Evolutionary conservation across 2,113 vertebrate species (phyloP).

Genomic region (Nothoprocta pentlandii): DNA sequence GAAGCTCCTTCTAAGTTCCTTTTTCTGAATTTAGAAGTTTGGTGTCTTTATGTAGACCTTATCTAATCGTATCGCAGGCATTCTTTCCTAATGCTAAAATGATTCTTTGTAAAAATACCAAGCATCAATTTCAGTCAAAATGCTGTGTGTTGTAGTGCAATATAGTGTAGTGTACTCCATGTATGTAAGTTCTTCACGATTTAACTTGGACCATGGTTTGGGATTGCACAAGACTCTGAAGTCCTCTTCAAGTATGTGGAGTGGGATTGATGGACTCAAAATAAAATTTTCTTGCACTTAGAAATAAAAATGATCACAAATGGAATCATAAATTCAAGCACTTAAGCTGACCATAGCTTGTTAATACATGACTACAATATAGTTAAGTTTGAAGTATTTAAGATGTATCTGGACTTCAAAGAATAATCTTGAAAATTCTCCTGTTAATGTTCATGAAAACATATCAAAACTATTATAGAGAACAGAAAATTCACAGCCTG

Average conservation of each 20-base stretch:
- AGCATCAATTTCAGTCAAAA: background rate
- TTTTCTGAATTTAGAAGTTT: background rate
- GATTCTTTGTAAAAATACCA: background rate
- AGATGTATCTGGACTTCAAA: background rate
- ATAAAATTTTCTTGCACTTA: background rate
- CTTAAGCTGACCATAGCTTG: background rate
- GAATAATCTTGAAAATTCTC: background rate
- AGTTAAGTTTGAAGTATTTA: background rate
- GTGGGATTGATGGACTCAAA: background rate
- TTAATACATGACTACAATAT: background rate
- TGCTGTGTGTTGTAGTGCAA: background rate
- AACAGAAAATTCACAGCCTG: background rate
- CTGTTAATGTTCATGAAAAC: background rate
- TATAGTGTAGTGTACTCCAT: background rate
- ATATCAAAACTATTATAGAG: background rate
- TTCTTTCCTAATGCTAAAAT: background rate
- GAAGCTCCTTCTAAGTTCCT: background rate
- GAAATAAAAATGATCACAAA: background rate
- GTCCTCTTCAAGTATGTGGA: background rate
- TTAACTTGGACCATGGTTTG: background rate
- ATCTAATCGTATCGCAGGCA: background rate
- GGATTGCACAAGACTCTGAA: background rate
- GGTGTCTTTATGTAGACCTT: background rate
- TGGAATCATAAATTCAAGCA: background rate
- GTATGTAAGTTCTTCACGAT: background rate